These are phyloP conservation scores for Antheraea mylitta DNA, from an alignment of 1,140 invertebrate genomes.

Conservation along the genomic window DNA sequence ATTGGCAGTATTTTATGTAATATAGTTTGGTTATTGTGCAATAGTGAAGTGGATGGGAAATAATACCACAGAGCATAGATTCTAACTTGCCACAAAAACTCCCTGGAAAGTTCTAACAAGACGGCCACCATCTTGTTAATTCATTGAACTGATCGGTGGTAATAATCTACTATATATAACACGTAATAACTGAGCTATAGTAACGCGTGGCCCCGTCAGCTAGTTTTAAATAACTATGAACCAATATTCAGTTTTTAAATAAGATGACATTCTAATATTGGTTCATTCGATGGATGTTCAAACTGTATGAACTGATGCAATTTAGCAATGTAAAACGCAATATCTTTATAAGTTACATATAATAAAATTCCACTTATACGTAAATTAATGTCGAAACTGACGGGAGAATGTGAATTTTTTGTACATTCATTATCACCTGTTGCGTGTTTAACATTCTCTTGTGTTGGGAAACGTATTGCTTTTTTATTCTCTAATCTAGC, in stretches of 20 bases:
- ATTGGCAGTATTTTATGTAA: no score
- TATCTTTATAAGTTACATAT: not conserved
- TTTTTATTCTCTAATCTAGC: not conserved
- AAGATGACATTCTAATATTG: not conserved
- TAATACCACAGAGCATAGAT: no score
- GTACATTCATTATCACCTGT: not conserved
- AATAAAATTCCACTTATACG: slow-evolving; percentile 4
- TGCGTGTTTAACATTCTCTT: not conserved
- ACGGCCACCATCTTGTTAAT: no score
- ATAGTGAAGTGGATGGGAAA: no score
- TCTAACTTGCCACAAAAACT: no score
- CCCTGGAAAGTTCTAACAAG: no score
- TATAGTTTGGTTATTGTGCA: no score
- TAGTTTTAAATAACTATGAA: not conserved
- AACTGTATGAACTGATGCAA: not conserved
- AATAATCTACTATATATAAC: no score
- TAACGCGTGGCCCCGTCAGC: no score
- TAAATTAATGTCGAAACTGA: slow-evolving; percentile 1
- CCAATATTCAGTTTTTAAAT: not conserved
- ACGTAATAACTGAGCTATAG: no score
- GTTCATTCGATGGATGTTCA: not conserved
- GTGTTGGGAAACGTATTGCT: not conserved
- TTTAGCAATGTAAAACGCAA: not conserved
- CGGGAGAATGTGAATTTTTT: slow-evolving; percentile 3
- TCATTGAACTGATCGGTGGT: no score